phyloP scores from a whole-genome alignment of 2,797 vertebrate genomes.

The Crax fasciolata region DNA sequence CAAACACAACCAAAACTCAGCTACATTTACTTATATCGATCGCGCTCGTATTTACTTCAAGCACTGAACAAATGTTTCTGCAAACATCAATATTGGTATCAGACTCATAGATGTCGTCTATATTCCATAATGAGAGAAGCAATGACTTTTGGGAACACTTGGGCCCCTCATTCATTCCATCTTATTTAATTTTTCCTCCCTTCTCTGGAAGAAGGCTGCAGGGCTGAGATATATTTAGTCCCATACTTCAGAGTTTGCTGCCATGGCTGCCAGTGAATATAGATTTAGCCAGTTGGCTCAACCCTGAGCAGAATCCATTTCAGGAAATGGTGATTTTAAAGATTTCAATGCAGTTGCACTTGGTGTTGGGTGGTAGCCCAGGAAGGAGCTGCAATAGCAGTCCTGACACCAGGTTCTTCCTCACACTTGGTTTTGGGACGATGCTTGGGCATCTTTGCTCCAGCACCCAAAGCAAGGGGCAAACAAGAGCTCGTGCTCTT shows the following conservation, averaged over 20 bases:
- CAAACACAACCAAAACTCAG: background rate
- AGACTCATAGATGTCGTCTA: conserved; percentile 4
- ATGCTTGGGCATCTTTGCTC: too few species aligned
- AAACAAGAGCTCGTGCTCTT: rapidly evolving
- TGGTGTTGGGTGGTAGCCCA: background rate
- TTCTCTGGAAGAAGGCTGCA: conserved; percentile 2
- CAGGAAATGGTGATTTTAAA: background rate
- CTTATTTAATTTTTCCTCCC: background rate
- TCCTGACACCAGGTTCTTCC: background rate
- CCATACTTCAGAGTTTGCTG: background rate
- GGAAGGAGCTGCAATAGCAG: rapidly evolving
- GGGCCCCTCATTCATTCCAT: conserved; percentile 1
- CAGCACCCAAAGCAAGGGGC: background rate
- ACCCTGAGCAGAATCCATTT: background rate
- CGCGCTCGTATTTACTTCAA: conserved; percentile 9
- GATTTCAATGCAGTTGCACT: background rate
- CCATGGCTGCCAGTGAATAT: background rate
- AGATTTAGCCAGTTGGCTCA: background rate
- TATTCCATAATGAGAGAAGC: background rate
- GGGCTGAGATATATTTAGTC: background rate
- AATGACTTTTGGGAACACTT: background rate
- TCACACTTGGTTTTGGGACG: rapidly evolving
- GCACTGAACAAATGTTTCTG: conserved; percentile 61
- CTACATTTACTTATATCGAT: conserved; percentile 34
- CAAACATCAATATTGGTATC: conserved; percentile 36